Base-by-base conservation (phyloP, 2,113 vertebrate genomes). In the Hippocampus comes region DNA sequence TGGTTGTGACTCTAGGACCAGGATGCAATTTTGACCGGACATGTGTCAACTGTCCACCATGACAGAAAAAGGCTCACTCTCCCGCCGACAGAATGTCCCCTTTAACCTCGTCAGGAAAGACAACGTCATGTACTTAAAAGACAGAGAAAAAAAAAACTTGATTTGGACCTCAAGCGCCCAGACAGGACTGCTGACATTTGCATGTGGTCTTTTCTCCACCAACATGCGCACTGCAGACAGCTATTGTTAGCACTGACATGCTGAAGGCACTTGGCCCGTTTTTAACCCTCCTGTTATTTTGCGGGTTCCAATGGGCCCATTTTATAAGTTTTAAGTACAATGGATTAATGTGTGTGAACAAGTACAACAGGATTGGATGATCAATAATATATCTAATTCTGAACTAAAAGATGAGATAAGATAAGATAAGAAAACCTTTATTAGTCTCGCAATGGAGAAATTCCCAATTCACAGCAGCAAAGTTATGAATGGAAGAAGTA, bases 131-230 rank as follows among this genome's bases (percentile, higher is more conserved):
- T 34, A 34, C 27, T 61, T 61, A 38, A 38, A 38, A 38, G 5
- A 38, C 6, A 38, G 34, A 0, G 6, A 18, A 17, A 17, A 60
- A 60, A 60, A 1, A 8, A 18, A 8, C 9, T 11, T n/a, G 2
- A 1, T 56, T 56, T 56, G 9, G 53, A 23, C 9, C 21, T 56
- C 23, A 10, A 30, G 59, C 17, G 17, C 59, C 59, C 8, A 15
- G 59, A 61, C 27, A 17, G 30, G 25, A 61, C 59, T 60, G 57
- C 27, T 61, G 59, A 61, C 59, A 61, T 61, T 30, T 61, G 59
- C 59, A 61, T 61, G 59, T 61, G 6, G n/a, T 59, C 56, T 25
- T 27, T 25, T 27, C 12, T 12, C 23, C 59, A 34, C 59, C 27
- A 11, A 56, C 21, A 56, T 56, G 53, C 51, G 9, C 51, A n/a